Percentiles rank a stretch among this genome's conserved stretches.
These are phyloP conservation scores for Onthophagus sagittarius DNA, from an alignment of 2,888 invertebrate genomes.

Conservation along the genomic window DNA sequence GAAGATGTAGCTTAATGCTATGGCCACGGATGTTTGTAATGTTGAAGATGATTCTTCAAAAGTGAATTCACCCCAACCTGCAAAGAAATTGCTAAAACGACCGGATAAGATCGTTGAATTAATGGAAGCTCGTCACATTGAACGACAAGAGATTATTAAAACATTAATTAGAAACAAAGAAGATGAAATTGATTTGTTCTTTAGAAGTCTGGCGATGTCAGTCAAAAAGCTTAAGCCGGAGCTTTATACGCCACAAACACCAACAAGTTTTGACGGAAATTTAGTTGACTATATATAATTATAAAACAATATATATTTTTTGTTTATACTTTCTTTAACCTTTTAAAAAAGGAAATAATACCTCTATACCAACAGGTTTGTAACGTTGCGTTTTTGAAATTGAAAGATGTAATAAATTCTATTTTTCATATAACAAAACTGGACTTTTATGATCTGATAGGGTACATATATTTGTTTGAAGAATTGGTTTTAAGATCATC, in stretches of 20 bases:
- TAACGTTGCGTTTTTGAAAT: no score
- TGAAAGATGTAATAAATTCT: no score
- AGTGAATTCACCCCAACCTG: not conserved
- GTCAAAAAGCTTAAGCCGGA: not conserved
- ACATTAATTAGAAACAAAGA: not conserved
- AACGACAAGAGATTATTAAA: not conserved
- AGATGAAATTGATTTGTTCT: not conserved
- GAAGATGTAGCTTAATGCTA: not conserved
- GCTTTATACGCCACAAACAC: not conserved
- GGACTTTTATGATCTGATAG: no score
- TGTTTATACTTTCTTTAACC: no score
- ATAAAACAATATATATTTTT: not conserved
- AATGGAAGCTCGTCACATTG: not conserved
- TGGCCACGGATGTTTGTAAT: not conserved
- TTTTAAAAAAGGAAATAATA: no score
- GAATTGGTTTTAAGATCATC: no score
- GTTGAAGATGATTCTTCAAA: not conserved
- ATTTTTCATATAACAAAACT: no score
- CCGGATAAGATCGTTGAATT: not conserved
- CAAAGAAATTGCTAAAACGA: not conserved
- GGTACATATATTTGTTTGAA: no score
- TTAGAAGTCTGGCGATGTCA: not conserved
- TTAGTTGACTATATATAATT: not conserved
- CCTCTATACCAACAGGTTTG: no score
- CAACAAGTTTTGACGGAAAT: not conserved